These are phyloP conservation scores for Platysternon megacephalum DNA, from an alignment of 2,113 vertebrate species.

Conservation along the genomic window DNA sequence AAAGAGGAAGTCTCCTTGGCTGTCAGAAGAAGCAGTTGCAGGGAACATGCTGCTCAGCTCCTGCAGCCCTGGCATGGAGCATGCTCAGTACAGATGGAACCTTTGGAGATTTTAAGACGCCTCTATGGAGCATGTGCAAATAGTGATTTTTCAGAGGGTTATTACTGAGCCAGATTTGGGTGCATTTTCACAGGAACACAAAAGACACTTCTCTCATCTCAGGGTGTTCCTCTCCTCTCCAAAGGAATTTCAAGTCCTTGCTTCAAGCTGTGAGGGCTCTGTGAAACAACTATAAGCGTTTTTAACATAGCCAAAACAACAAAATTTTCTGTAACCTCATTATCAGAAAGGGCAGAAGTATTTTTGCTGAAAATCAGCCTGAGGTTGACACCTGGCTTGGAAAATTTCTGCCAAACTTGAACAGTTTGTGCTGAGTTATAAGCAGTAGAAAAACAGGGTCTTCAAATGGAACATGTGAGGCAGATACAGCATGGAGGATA, in stretches of 20 bases:
- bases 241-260: background rate
- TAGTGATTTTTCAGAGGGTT: rapidly evolving
- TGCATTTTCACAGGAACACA: background rate
- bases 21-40: background rate
- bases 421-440: slow-evolving; percentile 6
- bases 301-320: rapidly evolving
- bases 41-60: background rate
- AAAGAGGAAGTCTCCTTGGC: background rate
- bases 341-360: background rate
- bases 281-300: background rate
- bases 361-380: background rate
- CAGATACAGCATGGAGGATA: background rate
- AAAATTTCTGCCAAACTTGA: background rate
- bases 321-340: background rate
- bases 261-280: background rate
- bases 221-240: background rate
- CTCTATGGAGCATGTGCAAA: background rate
- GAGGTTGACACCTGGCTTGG: slow-evolving; percentile 29
- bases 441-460: background rate
- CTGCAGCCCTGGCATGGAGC: background rate
- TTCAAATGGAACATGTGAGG: background rate
- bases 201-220: background rate
- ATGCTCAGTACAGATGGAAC: background rate
- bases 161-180: background rate
- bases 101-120: background rate